Base-by-base conservation (phyloP, 2,797 vertebrate species). In the Emydoidea blandingii region DNA sequence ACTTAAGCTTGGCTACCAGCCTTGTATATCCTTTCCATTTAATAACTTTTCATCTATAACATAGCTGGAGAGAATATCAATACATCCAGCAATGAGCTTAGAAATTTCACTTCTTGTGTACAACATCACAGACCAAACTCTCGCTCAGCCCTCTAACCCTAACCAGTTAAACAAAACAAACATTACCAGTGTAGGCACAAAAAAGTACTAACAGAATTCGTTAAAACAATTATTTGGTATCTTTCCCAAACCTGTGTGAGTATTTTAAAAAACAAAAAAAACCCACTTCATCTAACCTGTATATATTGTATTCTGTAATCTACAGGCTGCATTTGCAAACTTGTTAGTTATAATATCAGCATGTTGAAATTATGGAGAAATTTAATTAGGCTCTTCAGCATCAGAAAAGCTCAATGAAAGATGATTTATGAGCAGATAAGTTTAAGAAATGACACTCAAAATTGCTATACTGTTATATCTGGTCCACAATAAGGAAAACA, bases 1-100 rank as follows among this genome's bases (percentile, higher is more conserved):
- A 5, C 5, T 50, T 81, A 23, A 52, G 2, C 14, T 72, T 89
- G 57, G 41, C 54, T 87, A 78, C 23, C 27, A 62, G 10, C 23
- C 34, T 54, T 91, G 52, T 19, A 65, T 6, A 21, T 0, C 0
- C 1, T 16, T n/a, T 0, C 0, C 3, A 1, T 47, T 89, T 88
- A 27, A 16, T 41, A 54, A 4, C 57, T 23, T 50, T 47, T 25
- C 16, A 31, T 87, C 6, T 79, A n/a, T n/a, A 0, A 82, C 3
- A 31, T 8, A 62, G 19, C 2, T 72, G 15, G 37, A 81, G 54
- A 54, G 47, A 21, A 8, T 74, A 5, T 31, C 72, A 34, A 8
- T 81, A 12, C 5, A 25, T 85, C 76, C 83, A 50, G 23, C 62
- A 68, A 52, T 47, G 14, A 23, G 5, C 25, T 62, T 62, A 62